phyloP scores from a whole-genome alignment of 1,140 invertebrate genomes.

The Pectinophora gossypiella region DNA sequence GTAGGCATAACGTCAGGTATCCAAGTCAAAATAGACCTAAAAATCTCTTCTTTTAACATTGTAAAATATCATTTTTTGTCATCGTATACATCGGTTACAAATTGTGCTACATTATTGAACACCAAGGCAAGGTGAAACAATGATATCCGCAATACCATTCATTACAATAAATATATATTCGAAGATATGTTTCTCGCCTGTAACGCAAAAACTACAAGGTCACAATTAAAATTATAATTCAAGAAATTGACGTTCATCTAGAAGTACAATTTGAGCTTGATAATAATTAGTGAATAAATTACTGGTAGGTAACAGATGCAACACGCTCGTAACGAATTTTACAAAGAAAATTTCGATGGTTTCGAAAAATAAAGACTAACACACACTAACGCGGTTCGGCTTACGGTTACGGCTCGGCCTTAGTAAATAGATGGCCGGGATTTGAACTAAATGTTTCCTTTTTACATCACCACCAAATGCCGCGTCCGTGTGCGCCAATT shows the following conservation, averaged over 20 bases:
- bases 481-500: not conserved
- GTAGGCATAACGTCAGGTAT: constrained; percentile 59
- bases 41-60: constrained; percentile 71
- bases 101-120: constrained; percentile 71
- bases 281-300: constrained; percentile 30
- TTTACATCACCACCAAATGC: no score
- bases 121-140: constrained; percentile 71
- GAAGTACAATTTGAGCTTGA: constrained; percentile 58
- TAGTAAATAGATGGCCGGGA: no score
- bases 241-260: constrained; percentile 62
- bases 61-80: constrained; percentile 70
- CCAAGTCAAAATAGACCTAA: constrained; percentile 66
- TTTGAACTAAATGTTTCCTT: no score
- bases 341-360: no score
- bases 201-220: constrained; percentile 60
- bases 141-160: constrained; percentile 46
- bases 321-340: no score
- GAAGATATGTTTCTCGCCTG: constrained; percentile 71
- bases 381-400: no score
- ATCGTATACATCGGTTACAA: constrained; percentile 74
- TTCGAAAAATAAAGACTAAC: no score
- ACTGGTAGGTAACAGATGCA: constrained; percentile 42
- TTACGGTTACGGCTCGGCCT: no score
- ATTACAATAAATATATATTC: constrained; percentile 44
- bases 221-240: constrained; percentile 36